Conservation (phyloP, 2,113 vertebrate species). For the Centrocercus urophasianus region DNA sequence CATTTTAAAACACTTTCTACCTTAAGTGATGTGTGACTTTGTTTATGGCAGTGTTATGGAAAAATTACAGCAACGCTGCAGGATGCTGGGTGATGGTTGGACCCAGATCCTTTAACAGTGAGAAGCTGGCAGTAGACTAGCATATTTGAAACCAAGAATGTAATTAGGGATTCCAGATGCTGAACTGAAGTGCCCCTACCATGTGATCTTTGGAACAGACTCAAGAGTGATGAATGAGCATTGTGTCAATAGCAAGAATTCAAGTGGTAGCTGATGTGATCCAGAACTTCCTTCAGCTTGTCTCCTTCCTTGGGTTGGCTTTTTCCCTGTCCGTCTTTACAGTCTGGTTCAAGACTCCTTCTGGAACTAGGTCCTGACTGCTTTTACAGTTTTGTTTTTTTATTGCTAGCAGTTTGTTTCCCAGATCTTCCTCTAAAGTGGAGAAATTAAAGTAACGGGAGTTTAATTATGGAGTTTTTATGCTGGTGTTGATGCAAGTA, state of each 20-base stretch:
- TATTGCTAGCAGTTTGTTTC: not conserved
- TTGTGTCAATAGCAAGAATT: constrained; percentile 49
- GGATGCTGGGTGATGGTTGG: not conserved
- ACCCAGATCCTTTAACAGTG: constrained; percentile 6
- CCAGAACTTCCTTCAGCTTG: constrained; percentile 32
- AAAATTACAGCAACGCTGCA: not conserved
- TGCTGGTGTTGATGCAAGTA: not conserved
- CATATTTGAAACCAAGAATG: constrained; percentile 51
- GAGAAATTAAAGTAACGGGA: not conserved
- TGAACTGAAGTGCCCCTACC: constrained; percentile 55
- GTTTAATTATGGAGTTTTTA: not conserved
- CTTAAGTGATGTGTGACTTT: not conserved
- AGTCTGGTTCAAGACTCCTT: not conserved
- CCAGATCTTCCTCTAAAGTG: not conserved
- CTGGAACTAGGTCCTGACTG: not conserved
- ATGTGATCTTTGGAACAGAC: constrained; percentile 60
- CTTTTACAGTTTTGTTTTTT: constrained; percentile 28
- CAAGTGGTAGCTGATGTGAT: constrained; percentile 32
- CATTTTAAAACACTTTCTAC: not conserved
- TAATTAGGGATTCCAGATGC: constrained; percentile 54
- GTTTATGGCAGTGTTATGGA: not conserved
- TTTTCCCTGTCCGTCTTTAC: not conserved
- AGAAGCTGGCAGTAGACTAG: constrained; percentile 35
- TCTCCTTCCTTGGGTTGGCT: constrained; percentile 23
- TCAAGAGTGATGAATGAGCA: constrained; percentile 48